These are phyloP conservation scores for Rhineura floridana DNA, from an alignment of 2,113 vertebrate genomes.

Conservation along the genomic window DNA sequence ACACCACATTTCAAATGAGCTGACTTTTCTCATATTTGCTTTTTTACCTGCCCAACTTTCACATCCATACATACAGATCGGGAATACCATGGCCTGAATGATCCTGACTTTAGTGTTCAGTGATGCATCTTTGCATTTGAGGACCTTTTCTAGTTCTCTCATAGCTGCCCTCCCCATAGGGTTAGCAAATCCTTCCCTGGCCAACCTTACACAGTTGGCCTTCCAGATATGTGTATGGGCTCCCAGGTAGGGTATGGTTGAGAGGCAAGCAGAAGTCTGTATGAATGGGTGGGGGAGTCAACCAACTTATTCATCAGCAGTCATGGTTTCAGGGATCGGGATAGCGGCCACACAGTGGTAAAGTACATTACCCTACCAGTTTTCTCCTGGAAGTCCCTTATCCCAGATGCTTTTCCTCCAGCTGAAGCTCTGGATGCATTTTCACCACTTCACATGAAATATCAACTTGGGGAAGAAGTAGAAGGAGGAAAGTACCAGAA, in stretches of 20 bases:
- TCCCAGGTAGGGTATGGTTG: neutral
- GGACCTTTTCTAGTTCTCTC: too few relatives aligned
- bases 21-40: too few relatives aligned
- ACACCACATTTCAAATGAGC: too few relatives aligned
- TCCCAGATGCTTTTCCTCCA: neutral
- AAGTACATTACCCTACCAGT: neutral
- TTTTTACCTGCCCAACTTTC: too few relatives aligned
- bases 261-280: neutral
- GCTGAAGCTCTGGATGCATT: neutral
- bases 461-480: neutral
- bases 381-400: neutral
- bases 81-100: too few relatives aligned
- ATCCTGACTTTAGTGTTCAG: too few relatives aligned
- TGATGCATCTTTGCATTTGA: too few relatives aligned
- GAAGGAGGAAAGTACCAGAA: neutral
- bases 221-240: neutral
- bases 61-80: too few relatives aligned
- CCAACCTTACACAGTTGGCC: neutral
- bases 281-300: neutral
- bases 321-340: neutral
- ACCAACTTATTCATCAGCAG: neutral
- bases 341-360: neutral
- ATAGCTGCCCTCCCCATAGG: too few relatives aligned
- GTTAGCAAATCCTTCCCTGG: neutral
- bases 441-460: neutral